Base-by-base conservation (phyloP, 2,797 vertebrate species). In the Malacoctenus gilli region DNA sequence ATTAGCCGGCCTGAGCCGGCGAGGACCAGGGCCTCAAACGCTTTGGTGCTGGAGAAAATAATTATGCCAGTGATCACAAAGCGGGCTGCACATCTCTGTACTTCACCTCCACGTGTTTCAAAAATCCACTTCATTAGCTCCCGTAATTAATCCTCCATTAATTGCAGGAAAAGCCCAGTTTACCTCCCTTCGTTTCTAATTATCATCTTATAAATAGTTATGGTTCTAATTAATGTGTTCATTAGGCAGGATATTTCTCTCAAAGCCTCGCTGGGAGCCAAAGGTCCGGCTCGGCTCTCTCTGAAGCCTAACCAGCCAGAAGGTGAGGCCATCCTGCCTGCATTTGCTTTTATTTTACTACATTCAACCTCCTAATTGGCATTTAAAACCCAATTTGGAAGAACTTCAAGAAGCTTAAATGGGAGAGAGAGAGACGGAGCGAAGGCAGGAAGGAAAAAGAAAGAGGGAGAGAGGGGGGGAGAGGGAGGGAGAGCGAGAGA, bases 201-300 rank as follows among this genome's bases (percentile, higher is more conserved):
- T 99, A 99, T 93, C 93, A 94, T 98, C 95, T 98, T 98, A 99
- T 99, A 99, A 98, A 99, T 99, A 99, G 96, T 98, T 98, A 98
- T 96, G 95, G 93, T 96, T 96, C 94, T 97, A 99, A 99, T 99
- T 98, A 98, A 98, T 95, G 95, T 97, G 97, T 98, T 99, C 96
- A 96, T 98, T 98, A 99, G 94, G 93, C 94, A 93, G 94, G 93
- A 95, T 96, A 92, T 96, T 94, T 95, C 92, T 96, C 95, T 98
- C 95, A 98, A 96, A 98, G 96, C 95, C 90, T 93, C 4, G 93
- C 96, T 95, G 92, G 92, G 95, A 98, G 97, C 95, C 95, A 97
- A 96, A 98, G 96, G 96, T 97, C 95, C 92, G 43, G 87, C 91
- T 83, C 74, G 66, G 92, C 92, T 94, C 91, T 93, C 93, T 96